A percentile compares a stretch with the other conserved stretches of the same genome.
Evolutionary conservation across 2,888 invertebrate genomes (phyloP).

Genomic region (Hypolimnas misippus): DNA sequence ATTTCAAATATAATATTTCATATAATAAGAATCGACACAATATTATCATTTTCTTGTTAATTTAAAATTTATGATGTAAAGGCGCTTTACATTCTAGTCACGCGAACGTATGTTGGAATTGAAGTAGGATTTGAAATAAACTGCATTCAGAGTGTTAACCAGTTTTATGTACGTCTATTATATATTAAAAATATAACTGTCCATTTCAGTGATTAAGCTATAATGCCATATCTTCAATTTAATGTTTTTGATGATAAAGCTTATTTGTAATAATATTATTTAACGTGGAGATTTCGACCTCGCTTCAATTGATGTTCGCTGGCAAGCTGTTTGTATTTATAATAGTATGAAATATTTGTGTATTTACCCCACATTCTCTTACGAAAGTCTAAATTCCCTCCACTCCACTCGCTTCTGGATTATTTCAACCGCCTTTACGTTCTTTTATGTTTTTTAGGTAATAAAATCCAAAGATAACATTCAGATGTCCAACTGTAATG

Average conservation of each 20-base stretch:
- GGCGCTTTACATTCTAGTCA: conserved; percentile 48
- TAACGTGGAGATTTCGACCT: conserved; percentile 30
- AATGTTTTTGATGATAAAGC: conserved; percentile 33
- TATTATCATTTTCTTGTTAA: background rate
- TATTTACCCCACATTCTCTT: conserved; percentile 16
- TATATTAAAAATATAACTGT: conserved; percentile 36
- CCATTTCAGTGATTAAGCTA: conserved; percentile 30
- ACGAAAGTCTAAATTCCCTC: background rate
- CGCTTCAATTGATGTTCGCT: conserved; percentile 36
- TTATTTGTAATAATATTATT: conserved; percentile 36
- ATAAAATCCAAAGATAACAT: conserved; percentile 74
- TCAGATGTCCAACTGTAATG: conserved; percentile 69
- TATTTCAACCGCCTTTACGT: conserved; percentile 40
- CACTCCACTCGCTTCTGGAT: conserved; percentile 14
- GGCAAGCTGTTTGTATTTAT: conserved; percentile 22
- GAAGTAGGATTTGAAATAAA: conserved; percentile 45
- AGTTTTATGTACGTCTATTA: conserved; percentile 49
- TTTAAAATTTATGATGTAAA: conserved; percentile 14
- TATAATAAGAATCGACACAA: background rate
- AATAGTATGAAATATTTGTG: conserved; percentile 23
- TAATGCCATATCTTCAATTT: conserved; percentile 32
- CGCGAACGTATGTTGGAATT: conserved; percentile 38
- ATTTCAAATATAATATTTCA: background rate
- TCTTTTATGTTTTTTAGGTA: conserved; percentile 52
- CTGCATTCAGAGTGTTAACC: conserved; percentile 57